phyloP scores from a whole-genome alignment of 1,140 invertebrate genomes.

The Neelides sp. region DNA sequence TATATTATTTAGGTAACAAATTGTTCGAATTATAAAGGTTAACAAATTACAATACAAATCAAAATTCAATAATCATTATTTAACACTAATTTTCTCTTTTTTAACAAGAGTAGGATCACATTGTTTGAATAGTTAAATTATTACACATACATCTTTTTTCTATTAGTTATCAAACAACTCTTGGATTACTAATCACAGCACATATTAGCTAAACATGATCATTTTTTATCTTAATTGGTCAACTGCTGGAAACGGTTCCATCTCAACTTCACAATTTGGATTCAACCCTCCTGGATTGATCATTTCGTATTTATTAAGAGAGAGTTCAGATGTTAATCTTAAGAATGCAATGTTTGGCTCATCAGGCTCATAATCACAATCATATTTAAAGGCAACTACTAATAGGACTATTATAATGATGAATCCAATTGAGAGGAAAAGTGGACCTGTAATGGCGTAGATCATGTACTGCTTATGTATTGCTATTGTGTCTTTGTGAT shows the following conservation, averaged over 20 bases:
- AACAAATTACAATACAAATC: too few relatives aligned
- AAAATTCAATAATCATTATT: too few relatives aligned
- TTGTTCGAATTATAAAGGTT: too few relatives aligned
- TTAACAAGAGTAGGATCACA: too few relatives aligned
- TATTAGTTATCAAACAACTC: background rate
- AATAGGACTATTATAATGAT: conserved; percentile 14
- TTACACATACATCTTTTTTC: too few relatives aligned
- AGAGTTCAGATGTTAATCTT: conserved; percentile 22
- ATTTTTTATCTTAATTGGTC: background rate
- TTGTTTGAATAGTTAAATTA: too few relatives aligned
- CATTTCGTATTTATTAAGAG: conserved; percentile 19
- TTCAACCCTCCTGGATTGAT: too few relatives aligned
- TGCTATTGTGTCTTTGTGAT: conserved; percentile 8
- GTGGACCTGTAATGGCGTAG: conserved; percentile 20
- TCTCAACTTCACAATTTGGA: conserved; percentile 23
- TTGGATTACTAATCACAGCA: background rate
- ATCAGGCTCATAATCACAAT: conserved; percentile 28
- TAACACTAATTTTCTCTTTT: too few relatives aligned
- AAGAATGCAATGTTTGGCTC: conserved; percentile 26
- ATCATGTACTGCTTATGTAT: conserved; percentile 1
- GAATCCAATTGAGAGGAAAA: conserved; percentile 21
- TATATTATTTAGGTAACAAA: too few relatives aligned
- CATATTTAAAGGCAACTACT: conserved; percentile 23
- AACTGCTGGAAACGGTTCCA: conserved; percentile 5
- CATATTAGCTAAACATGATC: background rate